Evolutionary conservation across 2,797 vertebrate species (phyloP).

Genomic region (Taenioides sp.): DNA sequence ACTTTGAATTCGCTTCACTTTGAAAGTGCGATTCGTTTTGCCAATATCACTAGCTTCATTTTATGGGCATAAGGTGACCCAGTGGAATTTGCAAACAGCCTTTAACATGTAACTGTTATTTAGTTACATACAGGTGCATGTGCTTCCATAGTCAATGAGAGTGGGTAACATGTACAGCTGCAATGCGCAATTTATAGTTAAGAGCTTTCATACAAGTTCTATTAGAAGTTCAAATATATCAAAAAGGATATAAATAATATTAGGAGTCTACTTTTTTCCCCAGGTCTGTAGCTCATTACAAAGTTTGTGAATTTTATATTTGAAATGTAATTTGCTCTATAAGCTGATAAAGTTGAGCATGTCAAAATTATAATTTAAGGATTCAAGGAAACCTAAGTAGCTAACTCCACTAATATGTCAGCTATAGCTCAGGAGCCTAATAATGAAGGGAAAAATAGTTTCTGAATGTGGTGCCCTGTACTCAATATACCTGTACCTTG

Average conservation of each 20-base stretch:
- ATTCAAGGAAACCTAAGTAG: too few species aligned
- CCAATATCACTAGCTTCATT: slow-evolving; percentile 51
- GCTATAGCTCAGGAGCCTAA: too few species aligned
- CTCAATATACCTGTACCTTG: too few species aligned
- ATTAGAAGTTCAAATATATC: too few species aligned
- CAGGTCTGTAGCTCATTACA: not conserved
- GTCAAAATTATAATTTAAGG: too few species aligned
- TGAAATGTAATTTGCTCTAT: not conserved
- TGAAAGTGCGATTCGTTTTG: slow-evolving; percentile 45
- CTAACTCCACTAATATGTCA: too few species aligned
- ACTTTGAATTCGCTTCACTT: slow-evolving; percentile 43
- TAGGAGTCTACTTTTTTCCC: not conserved
- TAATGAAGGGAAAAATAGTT: too few species aligned
- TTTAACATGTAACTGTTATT: slow-evolving; percentile 66
- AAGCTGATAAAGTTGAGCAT: not conserved
- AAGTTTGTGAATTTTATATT: not conserved
- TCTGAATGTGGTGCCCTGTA: too few species aligned
- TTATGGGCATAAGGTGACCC: slow-evolving; percentile 57
- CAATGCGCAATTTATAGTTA: too few species aligned
- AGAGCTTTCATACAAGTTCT: too few species aligned
- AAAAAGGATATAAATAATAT: too few species aligned
- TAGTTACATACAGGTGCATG: slow-evolving; percentile 63
- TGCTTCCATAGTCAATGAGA: not conserved
- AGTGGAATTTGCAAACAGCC: slow-evolving; percentile 62
- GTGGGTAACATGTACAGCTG: too few species aligned